These are phyloP conservation scores for Erythrolamprus reginae DNA, from an alignment of 2,113 vertebrate genomes.

Conservation along the genomic window DNA sequence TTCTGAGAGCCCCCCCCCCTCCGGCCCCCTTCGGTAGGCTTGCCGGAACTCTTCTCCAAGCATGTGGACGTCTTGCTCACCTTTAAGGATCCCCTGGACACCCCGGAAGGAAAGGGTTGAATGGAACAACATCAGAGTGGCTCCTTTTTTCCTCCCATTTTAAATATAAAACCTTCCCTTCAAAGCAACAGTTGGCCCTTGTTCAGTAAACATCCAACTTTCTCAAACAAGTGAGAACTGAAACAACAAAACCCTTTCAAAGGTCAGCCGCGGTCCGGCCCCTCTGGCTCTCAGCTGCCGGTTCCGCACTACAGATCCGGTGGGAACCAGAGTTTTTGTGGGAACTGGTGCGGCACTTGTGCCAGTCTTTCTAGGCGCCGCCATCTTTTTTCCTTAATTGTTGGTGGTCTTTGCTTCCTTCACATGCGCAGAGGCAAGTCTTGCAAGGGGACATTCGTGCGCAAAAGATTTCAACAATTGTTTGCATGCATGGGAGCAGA, in stretches of 20 bases:
- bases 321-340: too few species aligned
- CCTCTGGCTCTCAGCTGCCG: background rate
- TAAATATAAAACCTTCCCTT: background rate
- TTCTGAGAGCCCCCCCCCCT: conserved; percentile 48
- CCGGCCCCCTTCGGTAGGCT: conserved; percentile 68
- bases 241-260: background rate
- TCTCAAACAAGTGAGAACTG: background rate
- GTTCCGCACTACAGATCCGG: background rate
- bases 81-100: conserved; percentile 82
- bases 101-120: conserved; percentile 4
- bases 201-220: background rate
- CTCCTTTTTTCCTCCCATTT: background rate
- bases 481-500: too few species aligned
- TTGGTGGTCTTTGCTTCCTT: too few species aligned
- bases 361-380: too few species aligned
- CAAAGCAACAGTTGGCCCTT: background rate
- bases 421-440: too few species aligned
- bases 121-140: background rate
- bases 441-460: too few species aligned
- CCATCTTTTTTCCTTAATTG: too few species aligned
- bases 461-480: too few species aligned
- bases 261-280: background rate
- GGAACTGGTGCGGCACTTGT: too few species aligned
- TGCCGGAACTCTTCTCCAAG: conserved; percentile 85
- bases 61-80: conserved; percentile 77